Percentiles rank a stretch among this genome's conserved stretches.
Evolutionary conservation across 2,888 invertebrate species (phyloP).

Genomic region (Chrysolina americana): DNA sequence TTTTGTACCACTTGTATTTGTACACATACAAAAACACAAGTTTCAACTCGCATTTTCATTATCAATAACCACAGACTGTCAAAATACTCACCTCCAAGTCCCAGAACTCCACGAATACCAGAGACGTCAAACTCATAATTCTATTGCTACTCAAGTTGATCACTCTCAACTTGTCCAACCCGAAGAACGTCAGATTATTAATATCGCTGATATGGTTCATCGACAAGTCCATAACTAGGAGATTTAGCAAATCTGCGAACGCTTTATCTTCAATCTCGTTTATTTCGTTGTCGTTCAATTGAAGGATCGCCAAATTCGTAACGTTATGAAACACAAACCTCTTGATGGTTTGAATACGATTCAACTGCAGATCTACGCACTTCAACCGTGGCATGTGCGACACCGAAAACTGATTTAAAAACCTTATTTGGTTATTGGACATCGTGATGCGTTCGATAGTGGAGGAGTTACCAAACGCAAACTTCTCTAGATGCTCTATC

Average conservation of each 20-base stretch:
- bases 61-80: no score
- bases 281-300: slow-evolving; percentile 89
- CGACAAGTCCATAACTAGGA: slow-evolving; percentile 87
- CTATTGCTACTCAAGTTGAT: slow-evolving; percentile 83
- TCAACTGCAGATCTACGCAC: slow-evolving; percentile 81
- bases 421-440: slow-evolving; percentile 80
- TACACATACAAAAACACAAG: no score
- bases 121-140: slow-evolving; percentile 84
- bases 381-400: slow-evolving; percentile 81
- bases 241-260: slow-evolving; percentile 80
- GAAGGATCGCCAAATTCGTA: slow-evolving; percentile 81
- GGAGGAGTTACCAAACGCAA: slow-evolving; percentile 82
- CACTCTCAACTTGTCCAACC: slow-evolving; percentile 80
- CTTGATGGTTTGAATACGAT: slow-evolving; percentile 82
- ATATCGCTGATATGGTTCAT: slow-evolving; percentile 82
- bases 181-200: slow-evolving; percentile 84
- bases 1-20: no score
- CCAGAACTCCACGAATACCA: slow-evolving; percentile 85
- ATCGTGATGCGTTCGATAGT: slow-evolving; percentile 78
- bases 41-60: no score
- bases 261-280: slow-evolving; percentile 88
- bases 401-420: slow-evolving; percentile 79
- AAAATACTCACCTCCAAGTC: slow-evolving; percentile 66
- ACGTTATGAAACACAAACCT: slow-evolving; percentile 82
- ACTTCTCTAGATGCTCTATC: slow-evolving; percentile 79